phyloP scores from a whole-genome alignment of 2,888 invertebrate genomes.

The Chamaedrilus cognettii region DNA sequence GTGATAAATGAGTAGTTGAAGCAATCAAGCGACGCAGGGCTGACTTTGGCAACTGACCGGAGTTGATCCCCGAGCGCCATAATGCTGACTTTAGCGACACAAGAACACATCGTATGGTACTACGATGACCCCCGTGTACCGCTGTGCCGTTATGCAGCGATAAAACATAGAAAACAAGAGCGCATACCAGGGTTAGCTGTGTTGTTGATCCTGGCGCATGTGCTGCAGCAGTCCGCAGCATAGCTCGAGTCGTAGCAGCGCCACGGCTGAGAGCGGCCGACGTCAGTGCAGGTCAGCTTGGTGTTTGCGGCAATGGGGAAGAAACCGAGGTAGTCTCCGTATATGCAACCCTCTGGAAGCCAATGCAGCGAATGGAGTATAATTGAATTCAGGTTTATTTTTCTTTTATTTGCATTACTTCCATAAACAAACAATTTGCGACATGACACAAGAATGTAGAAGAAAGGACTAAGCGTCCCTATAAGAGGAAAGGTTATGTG shows the following conservation, averaged over 20 bases:
- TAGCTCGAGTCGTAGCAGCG: slow-evolving; percentile 20
- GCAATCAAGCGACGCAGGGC: too few species aligned
- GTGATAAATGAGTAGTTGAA: too few species aligned
- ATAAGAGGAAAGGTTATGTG: too few species aligned
- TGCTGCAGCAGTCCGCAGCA: slow-evolving; percentile 13
- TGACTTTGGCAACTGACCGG: too few species aligned
- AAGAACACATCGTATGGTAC: too few species aligned
- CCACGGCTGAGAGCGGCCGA: neutral
- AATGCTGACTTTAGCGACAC: neutral
- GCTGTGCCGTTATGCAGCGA: too few species aligned
- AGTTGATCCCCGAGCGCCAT: neutral
- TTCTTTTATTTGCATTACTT: neutral
- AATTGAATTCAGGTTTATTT: neutral
- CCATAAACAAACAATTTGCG: neutral
- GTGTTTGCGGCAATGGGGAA: neutral
- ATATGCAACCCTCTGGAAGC: slow-evolving; percentile 20
- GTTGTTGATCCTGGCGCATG: slow-evolving; percentile 5
- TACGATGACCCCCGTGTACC: too few species aligned
- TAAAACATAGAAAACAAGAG: too few species aligned
- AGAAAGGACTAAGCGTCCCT: too few species aligned
- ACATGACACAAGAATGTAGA: too few species aligned
- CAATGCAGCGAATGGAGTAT: neutral
- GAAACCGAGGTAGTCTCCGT: slow-evolving; percentile 18
- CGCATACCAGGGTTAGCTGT: too few species aligned
- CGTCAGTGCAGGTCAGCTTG: slow-evolving; percentile 3